Base-by-base conservation (phyloP, 2,797 vertebrate genomes). In the Micromesistius poutassou region DNA sequence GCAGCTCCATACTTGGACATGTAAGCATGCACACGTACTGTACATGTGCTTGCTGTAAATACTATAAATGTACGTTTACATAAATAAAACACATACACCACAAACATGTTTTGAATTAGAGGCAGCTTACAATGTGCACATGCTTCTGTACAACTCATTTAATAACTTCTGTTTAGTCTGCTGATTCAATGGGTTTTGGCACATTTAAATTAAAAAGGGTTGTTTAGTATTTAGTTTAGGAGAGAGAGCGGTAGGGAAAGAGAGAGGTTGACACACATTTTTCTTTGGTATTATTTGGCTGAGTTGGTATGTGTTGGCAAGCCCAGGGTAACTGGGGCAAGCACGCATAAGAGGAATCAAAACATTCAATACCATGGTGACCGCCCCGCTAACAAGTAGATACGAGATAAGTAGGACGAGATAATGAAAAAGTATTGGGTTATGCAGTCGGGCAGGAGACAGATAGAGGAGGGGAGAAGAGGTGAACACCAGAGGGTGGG, bases 341-440 rank as follows among this genome's bases (percentile, higher is more conserved):
- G 55, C 22, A 10, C 55, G n/a, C 55, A 25, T 25, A n/a, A n/a
- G 55, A 62, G 6, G 22, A 25, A 62, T 62, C 87, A 87, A 90
- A 85, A 88, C 86, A 89, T 86, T 89, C 82, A 87, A 88, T 89
- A 90, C 91, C 89, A 91, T 91, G 85, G 88, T 82, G 89, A 92
- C 90, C 36, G 86, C 82, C 87, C 84, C 77, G 85, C 73, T 55
- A 55, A 22, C 46, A 19, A 5, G 46, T 19, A 19, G 46, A 55
- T 55, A n/a, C n/a, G n/a, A n/a, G n/a, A n/a, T n/a, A n/a, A n/a
- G n/a, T n/a, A n/a, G 46, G 46, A 22, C 6, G 46, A 55, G 46
- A 55, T 55, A 19, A 55, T 55, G 46, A 55, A 19, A 12, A 9
- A 25, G n/a, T 5, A 8, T 62, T 42, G 40, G 40, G 16, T 62